Base-by-base conservation (phyloP, 1,140 invertebrate species). In the Drosophila equinoxialis region DNA sequence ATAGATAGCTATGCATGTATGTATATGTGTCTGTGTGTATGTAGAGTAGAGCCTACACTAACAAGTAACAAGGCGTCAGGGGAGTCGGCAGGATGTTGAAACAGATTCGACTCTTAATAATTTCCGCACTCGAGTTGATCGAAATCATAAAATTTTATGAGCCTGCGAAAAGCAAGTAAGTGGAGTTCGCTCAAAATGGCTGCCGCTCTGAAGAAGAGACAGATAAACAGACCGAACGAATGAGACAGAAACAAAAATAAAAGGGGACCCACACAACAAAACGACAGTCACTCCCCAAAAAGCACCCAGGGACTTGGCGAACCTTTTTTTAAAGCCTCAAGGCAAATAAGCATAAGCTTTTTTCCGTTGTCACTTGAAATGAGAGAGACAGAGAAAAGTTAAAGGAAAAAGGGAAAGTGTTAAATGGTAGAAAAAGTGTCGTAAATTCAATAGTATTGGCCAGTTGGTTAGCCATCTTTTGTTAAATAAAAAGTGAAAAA, bases 81-180 rank as follows among this genome's bases (percentile, higher is more conserved):
- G 57, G 55, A 33, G 65, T 75, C 45, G 48, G 77, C 85, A 90
- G 84, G 85, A 89, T 81, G 84, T 68, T 79, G 81, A 90, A 90
- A 90, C 86, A 90, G 86, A 90, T 90, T 90, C 86, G 78, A 87
- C 85, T 90, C 86, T 89, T 90, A 90, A 90, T 90, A 90, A 90
- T 90, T 90, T 90, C 86, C 86, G 86, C 86, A 90, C 86, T 90
- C 85, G 82, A 90, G 82, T 90, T 90, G 86, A 90, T 90, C 86
- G 86, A 90, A 90, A 90, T 90, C 86, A 90, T 90, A 90, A 90
- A 90, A 90, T 90, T 90, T 90, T 90, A 90, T 90, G 86, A 90
- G 86, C 73, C 74, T 74, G 74, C 81, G 75, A 90, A 85, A 79
- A 87, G 79, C 83, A 75, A 75, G 76, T 83, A 81, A 90, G 81